Conservation (phyloP, 2,797 vertebrate species). For the Molossus molossus region DNA sequence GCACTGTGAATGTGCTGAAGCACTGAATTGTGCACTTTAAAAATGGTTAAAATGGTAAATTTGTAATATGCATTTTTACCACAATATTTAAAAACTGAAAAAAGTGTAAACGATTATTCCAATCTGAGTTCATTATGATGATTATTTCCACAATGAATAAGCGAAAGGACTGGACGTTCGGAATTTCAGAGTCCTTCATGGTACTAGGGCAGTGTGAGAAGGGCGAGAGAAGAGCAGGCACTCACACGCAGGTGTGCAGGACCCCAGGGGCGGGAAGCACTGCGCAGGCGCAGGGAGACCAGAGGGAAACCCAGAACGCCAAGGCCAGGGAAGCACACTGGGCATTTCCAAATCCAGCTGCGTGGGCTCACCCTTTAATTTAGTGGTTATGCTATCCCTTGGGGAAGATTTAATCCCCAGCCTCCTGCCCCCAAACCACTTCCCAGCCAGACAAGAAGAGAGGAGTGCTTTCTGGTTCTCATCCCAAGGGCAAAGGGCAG, state of each 20-base stretch:
- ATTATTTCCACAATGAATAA: background rate
- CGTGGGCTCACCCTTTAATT: slow-evolving; percentile 20
- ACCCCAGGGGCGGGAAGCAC: too few species aligned
- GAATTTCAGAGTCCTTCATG: slow-evolving; percentile 48
- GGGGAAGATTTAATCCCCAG: background rate
- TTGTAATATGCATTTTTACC: background rate
- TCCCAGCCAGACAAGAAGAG: background rate
- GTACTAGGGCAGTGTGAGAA: background rate
- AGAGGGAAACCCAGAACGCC: too few species aligned
- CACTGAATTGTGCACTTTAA: background rate
- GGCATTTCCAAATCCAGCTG: background rate
- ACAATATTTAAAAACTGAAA: background rate
- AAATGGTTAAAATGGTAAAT: background rate
- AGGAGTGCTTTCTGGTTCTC: background rate
- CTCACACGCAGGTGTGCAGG: background rate
- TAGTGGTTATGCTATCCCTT: background rate
- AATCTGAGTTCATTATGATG: background rate
- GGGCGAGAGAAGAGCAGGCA: background rate
- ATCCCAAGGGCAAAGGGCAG: background rate
- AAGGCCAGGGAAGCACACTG: background rate
- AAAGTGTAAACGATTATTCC: background rate
- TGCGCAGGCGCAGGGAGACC: background rate
- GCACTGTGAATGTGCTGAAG: background rate
- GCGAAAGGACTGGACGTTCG: background rate
- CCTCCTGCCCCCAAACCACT: background rate